Conservation (phyloP, 2,888 invertebrate species). For the Drosophila sordidapex region DNA sequence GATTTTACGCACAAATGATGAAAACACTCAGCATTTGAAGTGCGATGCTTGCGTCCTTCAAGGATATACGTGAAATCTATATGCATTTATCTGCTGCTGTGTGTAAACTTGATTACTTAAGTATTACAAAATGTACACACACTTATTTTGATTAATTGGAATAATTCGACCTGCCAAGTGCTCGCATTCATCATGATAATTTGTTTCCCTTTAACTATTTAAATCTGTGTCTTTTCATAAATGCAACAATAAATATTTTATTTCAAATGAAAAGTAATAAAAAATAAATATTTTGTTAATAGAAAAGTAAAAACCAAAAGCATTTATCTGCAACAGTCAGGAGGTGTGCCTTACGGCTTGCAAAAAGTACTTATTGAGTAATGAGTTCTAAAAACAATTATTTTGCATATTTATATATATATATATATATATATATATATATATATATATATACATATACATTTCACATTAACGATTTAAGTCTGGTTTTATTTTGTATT, state of each 20-base stretch:
- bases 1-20: constrained; percentile 40
- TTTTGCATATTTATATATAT: background rate
- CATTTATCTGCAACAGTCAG: background rate
- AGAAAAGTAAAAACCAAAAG: background rate
- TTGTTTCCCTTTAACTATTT: background rate
- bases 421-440: too few species aligned
- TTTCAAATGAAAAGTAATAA: background rate
- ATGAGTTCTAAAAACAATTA: background rate
- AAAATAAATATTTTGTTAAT: background rate
- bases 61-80: background rate
- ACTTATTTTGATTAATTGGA: background rate
- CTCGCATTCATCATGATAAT: background rate
- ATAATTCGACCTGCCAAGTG: background rate
- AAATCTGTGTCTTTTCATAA: background rate
- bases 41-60: constrained; percentile 4
- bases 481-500: background rate
- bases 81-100: background rate
- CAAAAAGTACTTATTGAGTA: background rate
- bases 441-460: too few species aligned
- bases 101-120: background rate
- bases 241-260: background rate
- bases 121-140: background rate
- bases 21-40: constrained; percentile 34
- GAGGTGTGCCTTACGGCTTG: background rate
- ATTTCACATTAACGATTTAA: background rate